phyloP scores from a whole-genome alignment of 2,797 vertebrate species.

The Euphonia xanthogaster region DNA sequence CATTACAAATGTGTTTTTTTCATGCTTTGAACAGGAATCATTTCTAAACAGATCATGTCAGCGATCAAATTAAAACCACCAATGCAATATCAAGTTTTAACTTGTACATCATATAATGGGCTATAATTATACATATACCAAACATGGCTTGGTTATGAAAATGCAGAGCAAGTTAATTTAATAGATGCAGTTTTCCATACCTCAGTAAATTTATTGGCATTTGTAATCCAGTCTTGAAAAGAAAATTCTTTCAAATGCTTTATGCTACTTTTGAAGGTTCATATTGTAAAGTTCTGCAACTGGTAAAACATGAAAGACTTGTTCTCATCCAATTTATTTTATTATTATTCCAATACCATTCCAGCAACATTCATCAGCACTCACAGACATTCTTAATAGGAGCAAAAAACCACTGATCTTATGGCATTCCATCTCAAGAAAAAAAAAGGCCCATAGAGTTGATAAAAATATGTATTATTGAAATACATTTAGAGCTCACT shows the following conservation, averaged over 20 bases:
- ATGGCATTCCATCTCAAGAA: neutral
- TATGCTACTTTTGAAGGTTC: neutral
- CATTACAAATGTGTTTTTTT: neutral
- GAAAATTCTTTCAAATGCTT: neutral
- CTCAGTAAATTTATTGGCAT: neutral
- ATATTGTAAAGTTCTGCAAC: neutral
- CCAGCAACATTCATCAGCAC: neutral
- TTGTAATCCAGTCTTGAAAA: neutral
- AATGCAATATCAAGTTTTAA: neutral
- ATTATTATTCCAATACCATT: neutral
- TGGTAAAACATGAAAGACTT: neutral
- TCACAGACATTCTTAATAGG: neutral
- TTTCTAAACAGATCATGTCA: neutral
- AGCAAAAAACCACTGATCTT: neutral
- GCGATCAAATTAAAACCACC: neutral
- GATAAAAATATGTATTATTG: neutral
- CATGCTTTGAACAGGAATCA: neutral
- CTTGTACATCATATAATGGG: neutral
- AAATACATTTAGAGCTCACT: neutral
- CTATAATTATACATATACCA: neutral
- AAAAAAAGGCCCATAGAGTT: neutral
- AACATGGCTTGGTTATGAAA: neutral
- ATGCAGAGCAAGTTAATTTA: neutral
- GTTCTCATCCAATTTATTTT: neutral
- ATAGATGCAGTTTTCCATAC: neutral